Evolutionary conservation across 2,797 vertebrate species (phyloP).

Genomic region (Hephaestus fuliginosus): DNA sequence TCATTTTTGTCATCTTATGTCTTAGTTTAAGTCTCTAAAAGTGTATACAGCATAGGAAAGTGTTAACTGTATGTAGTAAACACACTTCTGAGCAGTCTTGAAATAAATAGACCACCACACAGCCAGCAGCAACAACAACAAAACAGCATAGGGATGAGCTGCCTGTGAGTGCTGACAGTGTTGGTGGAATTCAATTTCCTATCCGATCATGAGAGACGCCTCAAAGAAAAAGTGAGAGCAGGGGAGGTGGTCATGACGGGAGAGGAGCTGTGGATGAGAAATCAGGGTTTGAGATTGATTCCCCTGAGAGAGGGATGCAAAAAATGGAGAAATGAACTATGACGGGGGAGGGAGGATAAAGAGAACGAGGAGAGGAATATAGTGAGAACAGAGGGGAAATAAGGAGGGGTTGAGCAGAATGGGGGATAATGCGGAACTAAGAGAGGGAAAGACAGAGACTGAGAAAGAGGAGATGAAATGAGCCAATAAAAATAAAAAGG

Average conservation of each 20-base stretch:
- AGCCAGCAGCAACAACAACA: conserved; percentile 14
- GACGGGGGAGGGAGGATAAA: conserved; percentile 22
- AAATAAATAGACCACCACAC: conserved; percentile 29
- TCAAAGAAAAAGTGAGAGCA: conserved; percentile 30
- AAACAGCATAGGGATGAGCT: conserved; percentile 9
- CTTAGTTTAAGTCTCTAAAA: background rate
- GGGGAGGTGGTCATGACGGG: conserved; percentile 29
- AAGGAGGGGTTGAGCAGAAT: conserved; percentile 4
- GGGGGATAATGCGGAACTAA: conserved; percentile 35
- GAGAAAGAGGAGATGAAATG: conserved; percentile 45
- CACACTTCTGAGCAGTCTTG: conserved; percentile 19
- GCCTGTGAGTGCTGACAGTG: conserved; percentile 8
- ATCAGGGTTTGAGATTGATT: conserved; percentile 49
- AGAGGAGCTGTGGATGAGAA: conserved; percentile 42
- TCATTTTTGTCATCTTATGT: conserved; percentile 18
- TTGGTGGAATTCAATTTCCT: conserved; percentile 55
- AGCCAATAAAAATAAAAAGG: conserved; percentile 63
- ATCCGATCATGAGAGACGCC: conserved; percentile 33
- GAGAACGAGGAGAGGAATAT: conserved; percentile 31
- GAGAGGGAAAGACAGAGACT: conserved; percentile 8
- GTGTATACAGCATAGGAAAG: background rate
- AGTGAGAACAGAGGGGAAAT: conserved; percentile 37
- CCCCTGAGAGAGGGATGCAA: conserved; percentile 43
- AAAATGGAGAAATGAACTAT: conserved; percentile 46
- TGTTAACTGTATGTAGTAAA: background rate